Evolutionary conservation across 2,113 vertebrate genomes (phyloP), one percentile per base, ranked within the genome.

Genomic region (Chaetorhynchus papuensis): DNA sequence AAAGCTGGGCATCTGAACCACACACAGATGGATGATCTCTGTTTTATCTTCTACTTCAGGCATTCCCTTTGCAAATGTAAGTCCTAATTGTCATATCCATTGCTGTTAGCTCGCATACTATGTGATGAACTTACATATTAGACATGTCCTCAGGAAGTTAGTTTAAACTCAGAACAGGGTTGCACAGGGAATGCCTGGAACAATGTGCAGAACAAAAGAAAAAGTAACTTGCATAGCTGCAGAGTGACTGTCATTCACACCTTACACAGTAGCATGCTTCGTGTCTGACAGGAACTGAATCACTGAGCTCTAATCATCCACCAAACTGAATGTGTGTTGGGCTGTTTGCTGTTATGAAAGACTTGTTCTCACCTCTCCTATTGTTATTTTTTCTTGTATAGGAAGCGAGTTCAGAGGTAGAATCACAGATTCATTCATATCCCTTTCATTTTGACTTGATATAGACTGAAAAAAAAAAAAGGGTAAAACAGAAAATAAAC

Each of bases 311-410:
- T 12, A 13, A 52, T 60, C 44, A 56, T 37, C 17, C 53, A 45
- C 26, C 23, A 26, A 85, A 75, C 7, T 42, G 28, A 63, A 33
- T 7, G 13, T 11, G 2, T 49, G 3, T 30, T 71, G 50, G 26
- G 45, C 39, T 90, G 45, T 0, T 30, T 88, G 56, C 68, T 57
- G 14, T 42, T 76, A 39, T 68, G 22, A 71, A 37, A 65, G 21
- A 49, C 15, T 74, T 80, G 15, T 74, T 95, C 97, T 97, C 49
- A 97, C 97, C 96, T 92, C 79, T 89, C 81, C 76, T 89, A 97
- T 91, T 26, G 84, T 68, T 91, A 97, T 95, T 76, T 96, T 91
- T 54, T 97, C 97, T 75, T 97, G 79, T 82, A 97, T 95, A 61
- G 97, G 97, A 87, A 97, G 95, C 0, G 53, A 94, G n/a, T 92